phyloP scores from a whole-genome alignment of 30 jellyfish, hydroid and myxozoan species.

The Chrysaora quinquecirrha region DNA sequence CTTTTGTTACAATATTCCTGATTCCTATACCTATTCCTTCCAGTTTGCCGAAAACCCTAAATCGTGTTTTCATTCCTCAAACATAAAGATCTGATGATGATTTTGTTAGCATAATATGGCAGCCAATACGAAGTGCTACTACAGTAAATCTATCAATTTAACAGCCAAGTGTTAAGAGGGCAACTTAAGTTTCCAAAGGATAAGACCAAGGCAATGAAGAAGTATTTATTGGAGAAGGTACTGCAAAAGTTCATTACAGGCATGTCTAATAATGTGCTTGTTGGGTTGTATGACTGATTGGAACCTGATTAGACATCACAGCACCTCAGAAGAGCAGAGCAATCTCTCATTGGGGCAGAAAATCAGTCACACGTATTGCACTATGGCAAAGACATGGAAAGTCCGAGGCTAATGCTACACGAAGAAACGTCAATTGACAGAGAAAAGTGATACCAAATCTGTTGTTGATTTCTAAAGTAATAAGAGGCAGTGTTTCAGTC shows the following conservation, averaged over 20 bases:
- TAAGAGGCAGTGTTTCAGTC: conserved; percentile 3
- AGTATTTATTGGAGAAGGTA: conserved; percentile 30
- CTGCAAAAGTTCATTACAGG: conserved; percentile 37
- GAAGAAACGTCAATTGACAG: conserved; percentile 4
- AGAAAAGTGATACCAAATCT: conserved; percentile 8
- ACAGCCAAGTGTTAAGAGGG: conserved; percentile 44
- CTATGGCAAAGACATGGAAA: conserved; percentile 23
- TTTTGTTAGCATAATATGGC: too few species aligned
- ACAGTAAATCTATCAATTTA: conserved; percentile 20
- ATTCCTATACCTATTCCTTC: too few species aligned
- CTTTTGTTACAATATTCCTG: too few species aligned
- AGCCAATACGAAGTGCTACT: conserved; percentile 31
- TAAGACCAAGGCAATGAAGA: conserved; percentile 28
- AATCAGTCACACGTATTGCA: conserved; percentile 47
- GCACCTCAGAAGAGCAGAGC: conserved; percentile 33
- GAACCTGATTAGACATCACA: conserved; percentile 55
- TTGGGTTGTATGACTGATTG: conserved; percentile 51
- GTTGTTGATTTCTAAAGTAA: not conserved
- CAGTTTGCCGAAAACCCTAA: not conserved
- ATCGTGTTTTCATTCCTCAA: not conserved
- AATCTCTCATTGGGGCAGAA: conserved; percentile 46
- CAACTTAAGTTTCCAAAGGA: conserved; percentile 43
- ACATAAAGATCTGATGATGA: too few species aligned
- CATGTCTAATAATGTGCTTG: conserved; percentile 7
- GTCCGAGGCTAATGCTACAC: conserved; percentile 9